Base-by-base conservation (phyloP, 2,797 vertebrate species). In the Hirundo rustica region DNA sequence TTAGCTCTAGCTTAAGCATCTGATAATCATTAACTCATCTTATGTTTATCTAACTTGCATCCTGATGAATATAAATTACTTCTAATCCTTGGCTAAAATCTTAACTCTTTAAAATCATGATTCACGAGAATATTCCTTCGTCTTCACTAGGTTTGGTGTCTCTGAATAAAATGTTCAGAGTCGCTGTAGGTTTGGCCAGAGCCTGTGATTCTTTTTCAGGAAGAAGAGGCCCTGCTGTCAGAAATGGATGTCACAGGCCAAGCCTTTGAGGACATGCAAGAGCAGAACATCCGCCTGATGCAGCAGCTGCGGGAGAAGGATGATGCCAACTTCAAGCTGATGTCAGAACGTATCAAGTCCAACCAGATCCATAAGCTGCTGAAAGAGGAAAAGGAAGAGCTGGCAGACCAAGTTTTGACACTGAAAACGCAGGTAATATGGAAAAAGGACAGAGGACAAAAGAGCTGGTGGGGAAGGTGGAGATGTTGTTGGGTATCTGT, bases 181-280 rank as follows among this genome's bases (percentile, higher is more conserved):
- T 80, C 10, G 7, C 58, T 71, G 4, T 38, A 80, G 34, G 21
- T 73, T 77, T 77, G 42, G 42, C 36, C 57, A 42, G 36, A 61
- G 18, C 14, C 36, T 27, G 5, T 83, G 47, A 42, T 44, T 12
- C 23, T 71, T 38, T 70, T 87, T 48, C 95, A 99, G 98, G 98
- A 99, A 84, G 98, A 99, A 92, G 98, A 99, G 62, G 98, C 98
- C 9, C 94, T 99, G 64, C 98, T 99, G 29, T 99, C 98, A 0
- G 98, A 99, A 97, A 99, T 99, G 98, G 98, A 99, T 54, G 98
- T 99, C 75, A 99, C 98, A 10, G 98, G 98, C 20, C 98, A 99
- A 95, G 98, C 98, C 17, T 99, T 99, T 85, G 98, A 99, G 94
- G 98, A 99, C 87, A 99, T 99, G 98, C 98, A 99, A 91, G 98